These are phyloP conservation scores for Gallinago solitaria DNA, from an alignment of 2,797 vertebrate genomes.

Conservation along the genomic window DNA sequence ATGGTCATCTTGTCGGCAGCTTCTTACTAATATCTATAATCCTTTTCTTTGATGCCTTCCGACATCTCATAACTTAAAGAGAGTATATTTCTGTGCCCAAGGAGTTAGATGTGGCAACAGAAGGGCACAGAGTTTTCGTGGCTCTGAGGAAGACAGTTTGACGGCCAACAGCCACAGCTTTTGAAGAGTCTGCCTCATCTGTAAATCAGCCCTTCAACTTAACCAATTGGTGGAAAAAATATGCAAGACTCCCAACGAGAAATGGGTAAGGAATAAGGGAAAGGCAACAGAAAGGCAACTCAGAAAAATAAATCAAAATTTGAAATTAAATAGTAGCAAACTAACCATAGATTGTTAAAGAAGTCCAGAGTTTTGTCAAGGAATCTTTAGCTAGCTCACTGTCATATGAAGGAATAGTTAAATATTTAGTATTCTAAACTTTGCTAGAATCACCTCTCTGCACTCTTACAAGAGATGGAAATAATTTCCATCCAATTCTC, in stretches of 20 bases:
- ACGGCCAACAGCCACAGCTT: not conserved
- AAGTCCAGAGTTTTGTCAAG: not conserved
- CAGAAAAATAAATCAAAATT: slow-evolving; percentile 1
- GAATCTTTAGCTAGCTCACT: not conserved
- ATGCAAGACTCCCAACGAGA: not conserved
- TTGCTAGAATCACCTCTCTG: not conserved
- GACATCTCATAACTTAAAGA: not conserved
- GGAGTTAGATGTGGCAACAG: not conserved
- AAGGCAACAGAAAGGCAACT: not conserved
- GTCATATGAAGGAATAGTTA: not conserved
- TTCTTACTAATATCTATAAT: slow-evolving; percentile 25
- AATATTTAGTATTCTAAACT: not conserved
- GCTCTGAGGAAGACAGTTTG: not conserved
- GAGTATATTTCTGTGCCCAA: not conserved
- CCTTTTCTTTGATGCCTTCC: not conserved
- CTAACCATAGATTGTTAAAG: not conserved
- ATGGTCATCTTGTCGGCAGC: not conserved
- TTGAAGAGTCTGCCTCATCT: not conserved
- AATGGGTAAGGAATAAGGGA: not conserved
- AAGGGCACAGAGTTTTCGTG: not conserved
- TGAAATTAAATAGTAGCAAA: not conserved
- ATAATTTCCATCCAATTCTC: not conserved
- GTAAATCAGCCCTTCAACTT: not conserved
- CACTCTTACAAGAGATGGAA: not conserved
- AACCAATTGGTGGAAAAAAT: not conserved